Base-by-base conservation (phyloP, 2,797 vertebrate genomes). In the Xenops minutus region DNA sequence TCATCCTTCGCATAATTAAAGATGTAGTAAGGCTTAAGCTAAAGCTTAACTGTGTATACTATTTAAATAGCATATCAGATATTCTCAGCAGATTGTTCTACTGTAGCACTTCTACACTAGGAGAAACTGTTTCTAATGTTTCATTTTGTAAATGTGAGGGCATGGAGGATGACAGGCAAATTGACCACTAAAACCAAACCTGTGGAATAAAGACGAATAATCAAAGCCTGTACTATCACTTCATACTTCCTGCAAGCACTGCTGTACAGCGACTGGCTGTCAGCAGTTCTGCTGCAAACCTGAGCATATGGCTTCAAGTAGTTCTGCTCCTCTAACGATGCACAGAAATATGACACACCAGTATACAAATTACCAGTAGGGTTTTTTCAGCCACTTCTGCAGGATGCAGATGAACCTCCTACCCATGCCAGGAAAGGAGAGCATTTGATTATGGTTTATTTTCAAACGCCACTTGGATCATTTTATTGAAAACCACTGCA, bases 271-370 rank as follows among this genome's bases (percentile, higher is more conserved):
- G 3, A 71, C 71, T 41, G 72, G 30, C 78, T 94, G 71, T 62
- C 92, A 80, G 87, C 86, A 69, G 73, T 92, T 94, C 91, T 87
- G 61, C 94, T 92, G 91, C 94, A 96, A 96, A 92, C 82, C 91
- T 74, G 48, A 88, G 90, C 74, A 89, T 67, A 77, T 8, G 34
- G 77, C 92, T 95, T 87, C 91, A 88, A 96, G 89, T 97, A 95
- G 71, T 43, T 94, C 91, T 43, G 75, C 63, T 87, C 66, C 74
- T 78, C n/a, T 37, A 48, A 34, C 3, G 22, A 85, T 93, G 88
- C 82, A 69, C 15, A 63, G 76, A 92, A 76, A 90, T 88, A 82
- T 80, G 87, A 88, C 71, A 91, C 77, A 95, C 52, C 56, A 81
- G 36, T 78, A 76, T 46, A 95, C 54, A 89, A 89, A 95, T 95